Percentiles rank a stretch among this genome's conserved stretches.
These are phyloP conservation scores for Zophobas atratus DNA, from an alignment of 1,140 invertebrate species.

Conservation along the genomic window DNA sequence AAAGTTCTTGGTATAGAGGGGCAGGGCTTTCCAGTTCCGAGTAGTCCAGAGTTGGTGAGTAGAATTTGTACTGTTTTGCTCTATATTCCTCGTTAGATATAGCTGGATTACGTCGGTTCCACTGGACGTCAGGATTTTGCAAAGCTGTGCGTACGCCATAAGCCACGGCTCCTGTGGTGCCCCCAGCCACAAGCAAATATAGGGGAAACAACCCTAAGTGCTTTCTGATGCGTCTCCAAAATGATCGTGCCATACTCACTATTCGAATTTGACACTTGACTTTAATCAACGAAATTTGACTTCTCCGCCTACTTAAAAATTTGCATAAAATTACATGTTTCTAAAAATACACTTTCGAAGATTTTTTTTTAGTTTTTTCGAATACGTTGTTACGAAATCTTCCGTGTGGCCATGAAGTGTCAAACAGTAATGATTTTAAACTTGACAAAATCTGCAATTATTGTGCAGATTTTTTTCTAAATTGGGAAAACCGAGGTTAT, in stretches of 20 bases:
- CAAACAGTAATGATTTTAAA: no score
- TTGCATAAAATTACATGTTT: no score
- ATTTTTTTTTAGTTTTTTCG: no score
- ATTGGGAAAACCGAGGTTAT: no score
- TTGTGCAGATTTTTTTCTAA: no score
- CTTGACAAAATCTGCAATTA: no score
- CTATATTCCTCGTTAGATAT: conserved; percentile 87
- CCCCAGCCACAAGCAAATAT: conserved; percentile 79
- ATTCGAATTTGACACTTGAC: not conserved
- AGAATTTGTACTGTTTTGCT: conserved; percentile 87
- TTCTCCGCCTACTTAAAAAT: no score
- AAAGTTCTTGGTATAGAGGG: conserved; percentile 73
- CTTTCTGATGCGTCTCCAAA: not conserved
- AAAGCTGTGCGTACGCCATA: conserved; percentile 81
- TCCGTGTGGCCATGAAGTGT: no score
- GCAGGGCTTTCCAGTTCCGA: conserved; percentile 74
- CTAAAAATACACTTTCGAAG: no score
- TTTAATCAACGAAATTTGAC: not conserved
- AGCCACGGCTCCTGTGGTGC: conserved; percentile 72
- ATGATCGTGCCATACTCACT: not conserved
- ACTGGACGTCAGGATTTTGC: conserved; percentile 85
- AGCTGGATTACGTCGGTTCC: conserved; percentile 79
- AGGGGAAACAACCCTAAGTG: conserved; percentile 76
- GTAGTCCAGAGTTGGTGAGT: conserved; percentile 77
- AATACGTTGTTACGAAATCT: no score